Percentiles rank a stretch among this genome's conserved stretches.
phyloP scores from a whole-genome alignment of 2,888 invertebrate genomes.

The Latrodectus hesperus region DNA sequence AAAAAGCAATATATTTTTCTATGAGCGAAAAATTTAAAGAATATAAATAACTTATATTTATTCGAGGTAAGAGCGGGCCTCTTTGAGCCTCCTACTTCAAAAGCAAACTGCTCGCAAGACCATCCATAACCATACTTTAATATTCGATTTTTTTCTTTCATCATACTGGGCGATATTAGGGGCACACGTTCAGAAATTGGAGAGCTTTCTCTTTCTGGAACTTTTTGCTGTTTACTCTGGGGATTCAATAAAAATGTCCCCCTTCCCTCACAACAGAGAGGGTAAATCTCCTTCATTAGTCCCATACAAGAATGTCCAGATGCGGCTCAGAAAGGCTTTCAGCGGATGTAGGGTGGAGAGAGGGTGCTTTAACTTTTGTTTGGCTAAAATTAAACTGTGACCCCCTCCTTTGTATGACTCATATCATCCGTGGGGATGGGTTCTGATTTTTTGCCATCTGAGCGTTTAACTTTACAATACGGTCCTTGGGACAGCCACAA shows the following conservation, averaged over 20 bases:
- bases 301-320: conserved; percentile 58
- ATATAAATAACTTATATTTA: too few species aligned
- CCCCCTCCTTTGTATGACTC: conserved; percentile 40
- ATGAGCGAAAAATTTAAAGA: too few species aligned
- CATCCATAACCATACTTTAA: neutral
- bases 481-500: too few species aligned
- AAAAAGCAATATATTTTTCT: too few species aligned
- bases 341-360: conserved; percentile 5
- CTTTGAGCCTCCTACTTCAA: neutral
- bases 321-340: conserved; percentile 21
- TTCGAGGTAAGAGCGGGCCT: neutral
- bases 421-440: conserved; percentile 45
- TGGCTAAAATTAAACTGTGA: conserved; percentile 61
- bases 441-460: conserved; percentile 22
- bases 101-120: neutral
- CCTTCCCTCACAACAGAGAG: neutral
- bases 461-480: neutral
- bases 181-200: neutral
- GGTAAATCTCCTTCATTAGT: conserved; percentile 49
- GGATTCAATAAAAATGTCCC: conserved; percentile 10
- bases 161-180: neutral
- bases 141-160: neutral
- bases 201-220: neutral
- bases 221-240: conserved; percentile 35
- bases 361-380: conserved; percentile 53